These are phyloP conservation scores for Epicampocera succincta DNA, from an alignment of 2,888 invertebrate species.

Conservation along the genomic window DNA sequence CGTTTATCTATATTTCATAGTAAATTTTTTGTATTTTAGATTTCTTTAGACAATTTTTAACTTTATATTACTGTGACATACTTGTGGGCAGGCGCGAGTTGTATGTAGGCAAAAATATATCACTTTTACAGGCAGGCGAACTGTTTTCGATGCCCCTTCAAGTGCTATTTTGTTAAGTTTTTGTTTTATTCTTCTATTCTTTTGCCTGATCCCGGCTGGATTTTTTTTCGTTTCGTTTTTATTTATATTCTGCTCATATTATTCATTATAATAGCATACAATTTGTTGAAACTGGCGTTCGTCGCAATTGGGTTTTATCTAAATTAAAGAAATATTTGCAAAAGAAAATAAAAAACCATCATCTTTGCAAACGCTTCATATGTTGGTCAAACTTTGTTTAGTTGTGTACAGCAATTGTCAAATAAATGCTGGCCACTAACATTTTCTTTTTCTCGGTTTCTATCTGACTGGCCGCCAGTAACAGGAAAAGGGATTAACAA, in stretches of 20 bases:
- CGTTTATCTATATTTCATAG: too few relatives aligned
- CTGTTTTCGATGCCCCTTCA: too few relatives aligned
- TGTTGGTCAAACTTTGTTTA: slow-evolving; percentile 32
- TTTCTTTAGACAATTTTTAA: too few relatives aligned
- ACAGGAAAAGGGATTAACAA: background rate
- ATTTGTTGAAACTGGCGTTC: slow-evolving; percentile 31
- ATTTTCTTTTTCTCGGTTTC: slow-evolving; percentile 17
- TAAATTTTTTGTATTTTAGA: too few relatives aligned
- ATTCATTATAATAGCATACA: slow-evolving; percentile 25
- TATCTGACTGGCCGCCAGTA: background rate
- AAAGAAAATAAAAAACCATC: slow-evolving; percentile 6
- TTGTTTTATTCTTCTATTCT: background rate
- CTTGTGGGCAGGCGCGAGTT: too few relatives aligned
- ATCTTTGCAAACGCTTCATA: too few relatives aligned
- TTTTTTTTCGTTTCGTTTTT: background rate
- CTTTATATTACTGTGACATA: too few relatives aligned
- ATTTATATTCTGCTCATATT: slow-evolving; percentile 4
- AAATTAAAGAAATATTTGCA: slow-evolving; percentile 40
- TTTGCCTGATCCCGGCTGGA: background rate
- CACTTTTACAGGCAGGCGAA: too few relatives aligned
- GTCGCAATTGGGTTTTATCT: slow-evolving; percentile 39
- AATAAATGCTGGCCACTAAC: slow-evolving; percentile 57
- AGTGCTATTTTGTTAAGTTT: background rate
- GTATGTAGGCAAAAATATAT: too few relatives aligned
- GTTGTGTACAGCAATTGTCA: slow-evolving; percentile 44